phyloP scores from a whole-genome alignment of 2,888 invertebrate genomes.

The Malthinus seriepunctatus region DNA sequence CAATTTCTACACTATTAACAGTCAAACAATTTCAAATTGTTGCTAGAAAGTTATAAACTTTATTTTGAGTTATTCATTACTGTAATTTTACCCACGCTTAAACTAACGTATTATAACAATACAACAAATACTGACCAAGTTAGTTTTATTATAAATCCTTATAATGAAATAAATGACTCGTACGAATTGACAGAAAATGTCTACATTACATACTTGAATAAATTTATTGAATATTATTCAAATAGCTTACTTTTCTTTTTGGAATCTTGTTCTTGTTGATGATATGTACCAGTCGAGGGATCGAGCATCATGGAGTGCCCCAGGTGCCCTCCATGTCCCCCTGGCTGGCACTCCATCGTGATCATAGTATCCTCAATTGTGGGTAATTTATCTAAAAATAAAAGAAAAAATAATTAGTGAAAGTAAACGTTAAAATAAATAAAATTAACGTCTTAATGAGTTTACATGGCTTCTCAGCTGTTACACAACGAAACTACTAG shows the following conservation, averaged over 20 bases:
- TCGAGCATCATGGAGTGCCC: constrained; percentile 57
- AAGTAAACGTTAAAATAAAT: constrained; percentile 5
- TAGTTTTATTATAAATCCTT: not conserved
- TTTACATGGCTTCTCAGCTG: constrained; percentile 26
- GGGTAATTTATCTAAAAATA: constrained; percentile 47
- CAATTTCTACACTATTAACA: constrained; percentile 29
- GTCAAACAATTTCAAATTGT: constrained; percentile 26
- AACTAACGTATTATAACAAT: constrained; percentile 6
- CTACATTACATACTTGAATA: not conserved
- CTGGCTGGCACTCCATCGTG: constrained; percentile 57
- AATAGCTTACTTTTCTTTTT: constrained; percentile 54
- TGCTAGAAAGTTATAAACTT: constrained; percentile 25
- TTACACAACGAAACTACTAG: constrained; percentile 22
- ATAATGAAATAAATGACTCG: no score
- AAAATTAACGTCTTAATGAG: constrained; percentile 16
- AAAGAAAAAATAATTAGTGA: constrained; percentile 10
- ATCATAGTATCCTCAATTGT: constrained; percentile 55
- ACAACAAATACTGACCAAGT: not conserved
- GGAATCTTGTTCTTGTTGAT: constrained; percentile 50
- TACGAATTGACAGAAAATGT: no score
- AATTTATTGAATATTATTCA: constrained; percentile 10
- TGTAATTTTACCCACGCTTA: constrained; percentile 5
- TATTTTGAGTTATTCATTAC: constrained; percentile 18
- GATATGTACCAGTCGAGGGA: constrained; percentile 49
- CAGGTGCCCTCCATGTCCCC: constrained; percentile 56